Evolutionary conservation across 2,797 vertebrate genomes (phyloP).

Genomic region (Glyptemys insculpta): DNA sequence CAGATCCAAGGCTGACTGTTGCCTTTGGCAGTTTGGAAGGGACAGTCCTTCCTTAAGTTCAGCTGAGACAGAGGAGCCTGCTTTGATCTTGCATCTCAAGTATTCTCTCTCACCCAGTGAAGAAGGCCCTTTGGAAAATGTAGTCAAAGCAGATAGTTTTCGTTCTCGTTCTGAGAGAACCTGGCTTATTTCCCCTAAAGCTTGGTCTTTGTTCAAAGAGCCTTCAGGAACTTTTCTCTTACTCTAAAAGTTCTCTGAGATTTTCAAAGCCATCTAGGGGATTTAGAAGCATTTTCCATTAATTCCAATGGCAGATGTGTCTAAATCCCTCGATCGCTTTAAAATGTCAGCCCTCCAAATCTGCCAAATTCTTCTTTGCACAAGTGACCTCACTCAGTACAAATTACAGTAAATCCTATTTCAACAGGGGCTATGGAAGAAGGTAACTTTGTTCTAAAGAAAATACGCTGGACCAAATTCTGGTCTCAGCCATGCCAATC

Average conservation of each 20-base stretch:
- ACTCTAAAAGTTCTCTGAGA: background rate
- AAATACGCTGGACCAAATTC: background rate
- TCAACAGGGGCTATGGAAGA: background rate
- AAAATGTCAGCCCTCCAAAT: background rate
- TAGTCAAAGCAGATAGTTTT: background rate
- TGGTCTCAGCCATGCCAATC: background rate
- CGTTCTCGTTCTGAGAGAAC: background rate
- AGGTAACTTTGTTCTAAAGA: background rate
- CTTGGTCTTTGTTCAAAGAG: background rate
- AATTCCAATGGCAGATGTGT: background rate
- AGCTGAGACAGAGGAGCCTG: background rate
- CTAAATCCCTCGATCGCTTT: background rate
- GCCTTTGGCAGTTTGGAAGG: background rate
- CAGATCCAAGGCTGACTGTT: background rate
- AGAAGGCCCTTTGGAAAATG: background rate
- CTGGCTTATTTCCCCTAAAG: background rate
- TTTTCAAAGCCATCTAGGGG: background rate
- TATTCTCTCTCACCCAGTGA: background rate
- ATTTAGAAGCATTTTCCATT: background rate
- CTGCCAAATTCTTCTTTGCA: background rate
- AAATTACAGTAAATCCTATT: background rate
- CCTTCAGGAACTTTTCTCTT: background rate
- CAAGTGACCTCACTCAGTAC: background rate
- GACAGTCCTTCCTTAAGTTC: background rate
- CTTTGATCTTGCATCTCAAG: background rate